A percentile compares a stretch with the other conserved stretches of the same genome.
phyloP scores from a whole-genome alignment of 2,888 invertebrate genomes.

The Artemia sinica region DNA sequence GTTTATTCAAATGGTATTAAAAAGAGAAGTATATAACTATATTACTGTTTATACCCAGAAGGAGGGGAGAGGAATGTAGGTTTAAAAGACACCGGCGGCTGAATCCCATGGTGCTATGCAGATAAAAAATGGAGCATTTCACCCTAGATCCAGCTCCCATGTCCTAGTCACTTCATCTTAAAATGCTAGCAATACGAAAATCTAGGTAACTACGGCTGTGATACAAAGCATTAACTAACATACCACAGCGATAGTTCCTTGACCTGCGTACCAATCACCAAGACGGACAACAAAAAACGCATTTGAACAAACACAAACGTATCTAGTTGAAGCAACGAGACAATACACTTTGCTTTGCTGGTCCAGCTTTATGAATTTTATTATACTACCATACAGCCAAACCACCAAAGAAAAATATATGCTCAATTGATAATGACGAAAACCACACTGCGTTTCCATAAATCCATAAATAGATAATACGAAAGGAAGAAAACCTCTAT shows the following conservation, averaged over 20 bases:
- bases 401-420: constrained; percentile 26
- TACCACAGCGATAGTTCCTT: constrained; percentile 35
- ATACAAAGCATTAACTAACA: constrained; percentile 29
- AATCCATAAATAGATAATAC: not conserved
- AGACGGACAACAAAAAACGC: constrained; percentile 4
- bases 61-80: not conserved
- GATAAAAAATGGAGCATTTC: constrained; percentile 19
- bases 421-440: constrained; percentile 11
- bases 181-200: constrained; percentile 6
- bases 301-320: not conserved
- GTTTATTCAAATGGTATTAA: too few relatives aligned
- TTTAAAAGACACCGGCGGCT: constrained; percentile 22
- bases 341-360: constrained; percentile 25
- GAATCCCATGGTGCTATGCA: constrained; percentile 25
- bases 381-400: constrained; percentile 25
- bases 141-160: constrained; percentile 22
- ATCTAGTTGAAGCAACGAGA: constrained; percentile 16
- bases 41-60: too few relatives aligned
- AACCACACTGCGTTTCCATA: not conserved
- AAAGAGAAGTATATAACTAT: too few relatives aligned
- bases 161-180: not conserved
- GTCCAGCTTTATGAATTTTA: constrained; percentile 26
- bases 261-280: constrained; percentile 20
- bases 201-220: constrained; percentile 34
- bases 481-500: not conserved